Conservation (phyloP, 2,113 vertebrate species). For the Leucopsar rothschildi region DNA sequence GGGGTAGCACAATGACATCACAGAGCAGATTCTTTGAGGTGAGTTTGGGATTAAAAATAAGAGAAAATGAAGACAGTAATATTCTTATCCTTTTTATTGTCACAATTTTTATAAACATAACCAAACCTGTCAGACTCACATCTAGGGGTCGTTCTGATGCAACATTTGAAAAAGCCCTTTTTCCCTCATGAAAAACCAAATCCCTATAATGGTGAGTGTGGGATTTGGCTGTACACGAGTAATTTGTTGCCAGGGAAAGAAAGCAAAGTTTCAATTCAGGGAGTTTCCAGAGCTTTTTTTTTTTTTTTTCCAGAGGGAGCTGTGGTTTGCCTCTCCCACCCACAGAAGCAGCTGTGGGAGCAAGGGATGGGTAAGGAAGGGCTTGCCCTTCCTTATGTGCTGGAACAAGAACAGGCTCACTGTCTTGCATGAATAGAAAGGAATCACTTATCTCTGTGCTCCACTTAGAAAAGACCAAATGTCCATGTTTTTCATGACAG, state of each 20-base stretch:
- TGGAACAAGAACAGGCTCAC: conserved; percentile 11
- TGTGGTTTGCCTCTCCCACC: conserved; percentile 55
- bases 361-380: conserved; percentile 25
- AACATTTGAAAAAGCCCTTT: background rate
- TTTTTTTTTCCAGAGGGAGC: conserved; percentile 18
- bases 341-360: conserved; percentile 53
- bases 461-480: background rate
- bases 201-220: background rate
- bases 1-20: background rate
- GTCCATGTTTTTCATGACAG: background rate
- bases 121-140: background rate
- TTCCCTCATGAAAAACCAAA: background rate
- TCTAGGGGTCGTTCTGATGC: conserved; percentile 33
- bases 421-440: background rate
- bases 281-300: conserved; percentile 39
- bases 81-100: background rate
- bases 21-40: background rate
- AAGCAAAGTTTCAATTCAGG: conserved; percentile 45
- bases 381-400: conserved; percentile 13
- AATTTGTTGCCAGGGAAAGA: conserved; percentile 36
- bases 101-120: background rate
- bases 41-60: background rate
- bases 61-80: background rate
- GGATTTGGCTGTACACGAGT: background rate
- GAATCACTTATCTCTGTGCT: background rate